These are phyloP conservation scores for Drosophila anomelani DNA, from an alignment of 2,888 invertebrate species.

Conservation along the genomic window DNA sequence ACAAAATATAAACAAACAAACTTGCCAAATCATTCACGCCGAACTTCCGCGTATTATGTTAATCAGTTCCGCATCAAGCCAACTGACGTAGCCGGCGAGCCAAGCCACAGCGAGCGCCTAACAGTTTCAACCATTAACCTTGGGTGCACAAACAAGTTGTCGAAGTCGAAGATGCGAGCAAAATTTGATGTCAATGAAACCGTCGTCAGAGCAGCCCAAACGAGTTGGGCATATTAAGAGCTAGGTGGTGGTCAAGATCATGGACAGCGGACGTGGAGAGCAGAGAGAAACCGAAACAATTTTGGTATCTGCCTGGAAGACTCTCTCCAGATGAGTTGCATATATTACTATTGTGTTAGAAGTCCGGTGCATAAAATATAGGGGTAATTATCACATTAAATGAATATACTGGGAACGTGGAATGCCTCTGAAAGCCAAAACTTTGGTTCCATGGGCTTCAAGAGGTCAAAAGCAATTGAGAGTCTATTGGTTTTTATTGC, in stretches of 20 bases:
- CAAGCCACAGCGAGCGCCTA: constrained; percentile 37
- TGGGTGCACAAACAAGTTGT: constrained; percentile 53
- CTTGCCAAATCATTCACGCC: constrained; percentile 52
- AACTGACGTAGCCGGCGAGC: constrained; percentile 65
- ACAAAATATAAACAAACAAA: constrained; percentile 46
- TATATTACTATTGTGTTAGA: constrained; percentile 1
- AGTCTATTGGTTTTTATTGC: constrained; percentile 14
- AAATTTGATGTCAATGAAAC: constrained; percentile 75
- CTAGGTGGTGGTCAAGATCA: constrained; percentile 73
- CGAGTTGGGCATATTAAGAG: constrained; percentile 27
- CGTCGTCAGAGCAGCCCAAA: constrained; percentile 18
- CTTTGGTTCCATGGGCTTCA: constrained; percentile 6
- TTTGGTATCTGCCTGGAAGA: constrained; percentile 42
- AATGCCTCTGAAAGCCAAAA: constrained; percentile 5
- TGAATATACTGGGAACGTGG: constrained; percentile 9
- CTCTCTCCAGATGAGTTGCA: constrained; percentile 15
- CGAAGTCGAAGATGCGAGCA: constrained; percentile 34
- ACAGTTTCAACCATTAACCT: constrained; percentile 80
- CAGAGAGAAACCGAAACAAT: constrained; percentile 18
- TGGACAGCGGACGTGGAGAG: constrained; percentile 52
- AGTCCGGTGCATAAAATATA: constrained; percentile 3
- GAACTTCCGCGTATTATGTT: constrained; percentile 66
- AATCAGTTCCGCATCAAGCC: constrained; percentile 66
- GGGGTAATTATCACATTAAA: constrained; percentile 22
- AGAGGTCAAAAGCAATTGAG: constrained; percentile 1